Conservation (phyloP, 2,113 vertebrate species). For the Rana temporaria region DNA sequence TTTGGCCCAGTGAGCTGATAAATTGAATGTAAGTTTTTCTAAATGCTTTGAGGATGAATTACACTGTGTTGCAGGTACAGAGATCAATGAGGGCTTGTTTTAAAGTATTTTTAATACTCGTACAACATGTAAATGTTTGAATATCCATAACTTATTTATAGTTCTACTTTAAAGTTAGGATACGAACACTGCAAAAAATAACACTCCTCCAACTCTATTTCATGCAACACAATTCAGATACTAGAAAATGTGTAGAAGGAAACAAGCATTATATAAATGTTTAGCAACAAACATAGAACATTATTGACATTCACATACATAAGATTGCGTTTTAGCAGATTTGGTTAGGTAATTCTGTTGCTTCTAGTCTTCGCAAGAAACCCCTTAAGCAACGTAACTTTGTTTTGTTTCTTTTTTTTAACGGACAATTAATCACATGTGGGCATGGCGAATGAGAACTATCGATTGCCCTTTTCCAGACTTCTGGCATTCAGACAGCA, state of each 20-base stretch:
- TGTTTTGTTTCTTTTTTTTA: slow-evolving; percentile 59
- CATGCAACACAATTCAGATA: too few species aligned
- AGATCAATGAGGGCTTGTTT: too few species aligned
- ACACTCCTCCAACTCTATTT: too few species aligned
- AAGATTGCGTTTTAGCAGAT: slow-evolving; percentile 1
- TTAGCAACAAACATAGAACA: neutral
- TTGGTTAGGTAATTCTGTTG: slow-evolving; percentile 68
- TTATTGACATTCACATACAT: slow-evolving; percentile 20
- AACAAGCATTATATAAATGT: neutral
- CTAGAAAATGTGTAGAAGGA: neutral
- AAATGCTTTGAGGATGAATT: too few species aligned
- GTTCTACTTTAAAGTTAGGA: too few species aligned
- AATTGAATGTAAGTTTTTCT: too few species aligned
- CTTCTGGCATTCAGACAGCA: slow-evolving; percentile 86
- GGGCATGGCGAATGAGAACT: slow-evolving; percentile 85
- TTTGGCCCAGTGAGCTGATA: too few species aligned
- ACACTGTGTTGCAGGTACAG: too few species aligned
- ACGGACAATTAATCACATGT: slow-evolving; percentile 87
- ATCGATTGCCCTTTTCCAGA: slow-evolving; percentile 92
- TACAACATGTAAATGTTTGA: too few species aligned
- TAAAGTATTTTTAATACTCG: too few species aligned
- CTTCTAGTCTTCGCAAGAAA: slow-evolving; percentile 72
- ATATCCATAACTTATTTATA: too few species aligned
- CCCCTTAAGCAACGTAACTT: slow-evolving; percentile 80
- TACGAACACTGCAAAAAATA: too few species aligned